Percentiles rank a stretch among this genome's conserved stretches.
Conservation (phyloP, 2,113 vertebrate species). For the Mastomys coucha region DNA sequence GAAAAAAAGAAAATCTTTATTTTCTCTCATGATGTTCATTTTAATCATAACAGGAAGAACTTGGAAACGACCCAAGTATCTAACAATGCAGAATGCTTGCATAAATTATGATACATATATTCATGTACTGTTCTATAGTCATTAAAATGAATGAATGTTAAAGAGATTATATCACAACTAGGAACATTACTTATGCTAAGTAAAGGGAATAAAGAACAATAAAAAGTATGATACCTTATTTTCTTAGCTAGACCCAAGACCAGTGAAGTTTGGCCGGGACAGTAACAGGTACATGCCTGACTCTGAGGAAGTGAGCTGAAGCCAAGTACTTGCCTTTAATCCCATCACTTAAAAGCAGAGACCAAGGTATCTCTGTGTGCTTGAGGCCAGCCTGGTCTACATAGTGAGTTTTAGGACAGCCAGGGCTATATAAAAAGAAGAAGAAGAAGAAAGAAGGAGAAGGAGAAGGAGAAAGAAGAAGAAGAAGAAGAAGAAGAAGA, state of each 20-base stretch:
- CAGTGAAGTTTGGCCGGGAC: neutral
- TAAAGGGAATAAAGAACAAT: conserved; percentile 50
- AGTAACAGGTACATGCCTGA: neutral
- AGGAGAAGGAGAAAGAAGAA: too few relatives aligned
- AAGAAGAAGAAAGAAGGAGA: too few relatives aligned
- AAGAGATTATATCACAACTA: neutral
- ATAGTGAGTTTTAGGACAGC: neutral
- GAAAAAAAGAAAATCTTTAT: neutral
- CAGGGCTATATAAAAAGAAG: neutral
- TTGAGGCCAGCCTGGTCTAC: neutral
- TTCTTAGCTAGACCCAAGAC: conserved; percentile 31
- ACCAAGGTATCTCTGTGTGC: neutral
- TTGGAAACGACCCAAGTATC: conserved; percentile 4
- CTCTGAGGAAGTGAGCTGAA: conserved; percentile 11
- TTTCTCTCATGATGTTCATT: conserved; percentile 34
- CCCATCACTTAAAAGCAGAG: neutral
- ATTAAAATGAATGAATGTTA: conserved; percentile 30
- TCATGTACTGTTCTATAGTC: neutral
- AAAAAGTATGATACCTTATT: neutral
- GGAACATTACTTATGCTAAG: conserved; percentile 21
- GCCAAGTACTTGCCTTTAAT: neutral
- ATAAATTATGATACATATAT: conserved; percentile 38
- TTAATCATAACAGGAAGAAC: conserved; percentile 36
- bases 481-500: too few relatives aligned
- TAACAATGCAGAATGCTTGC: conserved; percentile 21